Percentiles rank a stretch among this genome's conserved stretches.
Conservation (phyloP, 2,113 vertebrate species). For the Lampris incognitus region DNA sequence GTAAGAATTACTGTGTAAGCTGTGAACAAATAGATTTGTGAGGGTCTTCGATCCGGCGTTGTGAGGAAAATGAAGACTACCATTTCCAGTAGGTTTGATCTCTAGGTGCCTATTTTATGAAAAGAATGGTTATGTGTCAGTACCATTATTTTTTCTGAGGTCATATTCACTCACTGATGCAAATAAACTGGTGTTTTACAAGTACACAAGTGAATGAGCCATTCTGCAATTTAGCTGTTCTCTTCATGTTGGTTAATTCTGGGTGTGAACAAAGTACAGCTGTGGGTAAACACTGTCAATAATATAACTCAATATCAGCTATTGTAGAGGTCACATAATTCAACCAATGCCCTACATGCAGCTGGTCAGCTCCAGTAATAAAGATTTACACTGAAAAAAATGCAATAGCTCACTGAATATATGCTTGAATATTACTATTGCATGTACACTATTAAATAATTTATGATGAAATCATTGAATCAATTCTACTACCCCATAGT, state of each 20-base stretch:
- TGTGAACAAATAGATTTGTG: slow-evolving; percentile 19
- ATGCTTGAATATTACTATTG: not conserved
- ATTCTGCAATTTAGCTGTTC: not conserved
- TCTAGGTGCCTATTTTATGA: not conserved
- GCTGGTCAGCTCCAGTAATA: too few species aligned
- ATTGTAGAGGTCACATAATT: not conserved
- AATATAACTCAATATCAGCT: not conserved
- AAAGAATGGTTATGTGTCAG: not conserved
- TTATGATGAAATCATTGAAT: slow-evolving; percentile 3
- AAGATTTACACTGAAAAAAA: not conserved
- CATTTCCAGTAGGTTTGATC: not conserved
- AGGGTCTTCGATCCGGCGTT: not conserved
- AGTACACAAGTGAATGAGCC: not conserved
- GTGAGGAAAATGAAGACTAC: not conserved
- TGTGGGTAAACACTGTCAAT: not conserved
- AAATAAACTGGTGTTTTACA: not conserved
- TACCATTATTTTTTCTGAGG: not conserved
- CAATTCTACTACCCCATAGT: slow-evolving; percentile 7
- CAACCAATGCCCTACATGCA: not conserved
- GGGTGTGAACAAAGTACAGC: not conserved
- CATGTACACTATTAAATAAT: not conserved
- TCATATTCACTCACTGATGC: not conserved
- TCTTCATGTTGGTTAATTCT: not conserved
- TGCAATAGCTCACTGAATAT: slow-evolving; percentile 10
- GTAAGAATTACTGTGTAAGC: slow-evolving; percentile 22